Evolutionary conservation across 2,113 vertebrate genomes (phyloP).

Genomic region (Acanthochromis polyacanthus): DNA sequence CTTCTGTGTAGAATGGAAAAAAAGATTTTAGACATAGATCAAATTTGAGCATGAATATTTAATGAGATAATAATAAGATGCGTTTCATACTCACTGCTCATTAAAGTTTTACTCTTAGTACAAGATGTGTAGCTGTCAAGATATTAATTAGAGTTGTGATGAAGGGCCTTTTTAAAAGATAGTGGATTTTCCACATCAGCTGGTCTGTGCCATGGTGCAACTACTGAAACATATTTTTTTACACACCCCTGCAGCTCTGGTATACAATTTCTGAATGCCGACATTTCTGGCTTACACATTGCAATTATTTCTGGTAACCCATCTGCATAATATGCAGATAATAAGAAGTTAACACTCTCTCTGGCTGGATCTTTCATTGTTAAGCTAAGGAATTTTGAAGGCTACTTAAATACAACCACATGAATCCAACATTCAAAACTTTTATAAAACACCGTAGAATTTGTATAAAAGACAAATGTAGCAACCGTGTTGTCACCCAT

Average conservation of each 20-base stretch:
- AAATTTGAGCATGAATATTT: constrained; percentile 39
- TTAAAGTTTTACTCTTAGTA: constrained; percentile 48
- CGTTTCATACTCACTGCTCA: constrained; percentile 30
- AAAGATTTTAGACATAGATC: constrained; percentile 29
- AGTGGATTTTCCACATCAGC: constrained; percentile 5
- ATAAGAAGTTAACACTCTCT: too few relatives aligned
- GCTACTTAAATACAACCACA: too few relatives aligned
- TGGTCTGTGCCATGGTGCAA: neutral
- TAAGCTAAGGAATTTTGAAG: too few relatives aligned
- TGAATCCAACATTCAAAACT: neutral
- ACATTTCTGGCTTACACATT: neutral
- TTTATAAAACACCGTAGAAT: neutral
- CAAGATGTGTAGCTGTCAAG: constrained; percentile 39
- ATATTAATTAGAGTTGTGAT: constrained; percentile 41
- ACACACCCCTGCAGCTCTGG: constrained; percentile 3
- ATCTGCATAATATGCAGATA: neutral
- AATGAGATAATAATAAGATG: constrained; percentile 2
- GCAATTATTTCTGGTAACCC: constrained; percentile 1
- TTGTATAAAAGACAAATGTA: too few relatives aligned
- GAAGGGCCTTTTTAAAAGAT: constrained; percentile 25
- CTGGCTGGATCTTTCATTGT: too few relatives aligned
- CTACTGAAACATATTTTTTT: neutral
- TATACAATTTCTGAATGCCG: constrained; percentile 28
- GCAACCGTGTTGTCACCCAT: too few relatives aligned
- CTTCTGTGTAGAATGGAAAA: neutral